Base-by-base conservation (phyloP, 2,888 invertebrate species). In the Glaucopsyche alexis region DNA sequence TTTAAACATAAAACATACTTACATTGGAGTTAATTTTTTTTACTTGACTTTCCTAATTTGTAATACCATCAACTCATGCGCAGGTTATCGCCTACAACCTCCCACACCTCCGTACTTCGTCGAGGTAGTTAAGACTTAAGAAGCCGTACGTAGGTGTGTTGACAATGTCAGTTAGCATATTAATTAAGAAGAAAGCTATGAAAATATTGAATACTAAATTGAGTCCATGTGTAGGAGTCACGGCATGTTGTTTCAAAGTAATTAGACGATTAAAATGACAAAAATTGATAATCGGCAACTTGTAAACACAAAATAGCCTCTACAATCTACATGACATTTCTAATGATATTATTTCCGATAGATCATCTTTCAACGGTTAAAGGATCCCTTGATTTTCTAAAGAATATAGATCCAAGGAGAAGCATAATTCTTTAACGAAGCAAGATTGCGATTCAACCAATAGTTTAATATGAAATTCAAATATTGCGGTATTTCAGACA, bases 101-200 rank as follows among this genome's bases (percentile, higher is more conserved):
- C 78, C 78, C 78, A 78, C 77, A 74, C 74, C 66, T 45, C 73
- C 72, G 74, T 77, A 75, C 74, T 73, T 72, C 73, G 71, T 75
- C 74, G 72, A 64, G 65, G 72, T 73, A 71, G 71, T 71, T 69
- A 71, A 72, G 71, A 74, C 74, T 76, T 74, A 74, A 74, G 74
- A 73, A 71, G 60, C 72, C 49, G 73, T 66, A 75, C 73, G 91
- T 91, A 86, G 91, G 91, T 85, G 90, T 88, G 83, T 86, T 86
- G 87, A 90, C 90, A 89, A 90, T 90, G 88, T 86, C 85, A 88
- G 86, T 90, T 90, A 89, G 89, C 90, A 90, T 91, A 89, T 90
- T 91, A 90, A 91, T 91, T 91, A 89, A 87, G 87, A 91, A 89
- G 90, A 91, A 90, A 91, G 90, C 84, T 83, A 83, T 82, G 82